A percentile compares a stretch with the other conserved stretches of the same genome.
Conservation (phyloP, 2,113 vertebrate species). For the Lagopus leucura region DNA sequence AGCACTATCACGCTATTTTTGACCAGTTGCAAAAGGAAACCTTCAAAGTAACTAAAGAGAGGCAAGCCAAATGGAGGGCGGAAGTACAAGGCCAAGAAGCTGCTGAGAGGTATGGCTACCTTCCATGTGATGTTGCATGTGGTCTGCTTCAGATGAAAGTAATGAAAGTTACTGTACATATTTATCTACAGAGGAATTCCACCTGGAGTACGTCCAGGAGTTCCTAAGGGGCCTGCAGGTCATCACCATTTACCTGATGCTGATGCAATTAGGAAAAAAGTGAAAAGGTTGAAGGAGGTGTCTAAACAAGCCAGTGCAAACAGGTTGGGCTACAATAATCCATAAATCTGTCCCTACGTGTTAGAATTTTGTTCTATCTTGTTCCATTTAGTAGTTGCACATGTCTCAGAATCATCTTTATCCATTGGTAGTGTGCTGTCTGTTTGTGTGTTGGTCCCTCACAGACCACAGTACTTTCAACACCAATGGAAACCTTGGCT, state of each 20-base stretch:
- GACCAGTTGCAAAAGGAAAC: constrained; percentile 83
- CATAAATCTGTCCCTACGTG: constrained; percentile 48
- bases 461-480: constrained; percentile 15
- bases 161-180: constrained; percentile 61
- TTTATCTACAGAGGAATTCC: constrained; percentile 78
- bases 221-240: constrained; percentile 76
- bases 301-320: constrained; percentile 83
- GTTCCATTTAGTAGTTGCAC: constrained; percentile 8
- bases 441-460: constrained; percentile 30
- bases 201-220: constrained; percentile 77
- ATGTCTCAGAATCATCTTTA: constrained; percentile 6
- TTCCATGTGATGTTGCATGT: constrained; percentile 2
- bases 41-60: constrained; percentile 69
- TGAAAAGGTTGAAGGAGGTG: constrained; percentile 85
- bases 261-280: constrained; percentile 82
- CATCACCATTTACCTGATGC: constrained; percentile 75
- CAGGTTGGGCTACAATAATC: constrained; percentile 68
- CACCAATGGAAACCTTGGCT: background rate
- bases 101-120: constrained; percentile 73
- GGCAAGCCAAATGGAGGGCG: constrained; percentile 59
- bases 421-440: constrained; percentile 15
- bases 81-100: constrained; percentile 38
- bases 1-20: constrained; percentile 85
- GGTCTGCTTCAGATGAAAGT: constrained; percentile 57
- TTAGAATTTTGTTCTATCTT: constrained; percentile 56